A percentile compares a stretch with the other conserved stretches of the same genome.
Evolutionary conservation across 2,113 vertebrate species (phyloP).

Genomic region (Lophura nycthemera): DNA sequence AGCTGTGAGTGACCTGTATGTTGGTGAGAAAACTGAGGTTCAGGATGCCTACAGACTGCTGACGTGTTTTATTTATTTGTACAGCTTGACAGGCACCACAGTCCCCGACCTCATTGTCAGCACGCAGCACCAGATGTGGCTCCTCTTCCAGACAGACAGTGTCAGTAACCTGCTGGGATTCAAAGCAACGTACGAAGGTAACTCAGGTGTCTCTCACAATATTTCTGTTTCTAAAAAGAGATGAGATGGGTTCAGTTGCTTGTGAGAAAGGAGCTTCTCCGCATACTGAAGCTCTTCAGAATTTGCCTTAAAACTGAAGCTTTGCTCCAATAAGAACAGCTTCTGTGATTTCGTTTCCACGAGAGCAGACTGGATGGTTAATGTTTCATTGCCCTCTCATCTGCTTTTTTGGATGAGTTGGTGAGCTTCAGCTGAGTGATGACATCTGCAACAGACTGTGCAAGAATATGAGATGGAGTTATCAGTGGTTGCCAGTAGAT

Average conservation of each 20-base stretch:
- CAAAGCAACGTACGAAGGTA: slow-evolving; percentile 96
- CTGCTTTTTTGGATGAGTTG: background rate
- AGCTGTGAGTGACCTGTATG: background rate
- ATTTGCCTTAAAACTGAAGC: background rate
- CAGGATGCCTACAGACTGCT: background rate
- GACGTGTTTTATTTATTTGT: background rate
- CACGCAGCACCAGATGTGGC: slow-evolving; percentile 98
- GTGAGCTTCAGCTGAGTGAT: background rate
- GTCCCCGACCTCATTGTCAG: slow-evolving; percentile 98
- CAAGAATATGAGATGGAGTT: background rate
- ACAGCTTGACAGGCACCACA: slow-evolving; percentile 90
- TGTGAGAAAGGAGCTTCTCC: background rate
- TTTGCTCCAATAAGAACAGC: background rate
- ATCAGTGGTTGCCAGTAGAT: background rate
- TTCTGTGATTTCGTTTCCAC: background rate
- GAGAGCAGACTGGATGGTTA: background rate
- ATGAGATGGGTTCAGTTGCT: background rate
- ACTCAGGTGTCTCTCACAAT: background rate
- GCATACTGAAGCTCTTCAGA: background rate
- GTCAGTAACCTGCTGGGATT: slow-evolving; percentile 95
- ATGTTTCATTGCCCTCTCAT: background rate
- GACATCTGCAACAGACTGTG: background rate
- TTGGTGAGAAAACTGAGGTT: background rate
- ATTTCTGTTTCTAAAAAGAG: background rate
- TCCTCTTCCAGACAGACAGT: slow-evolving; percentile 96